These are phyloP conservation scores for Phasianus colchicus DNA, from an alignment of 2,113 vertebrate genomes.

Conservation along the genomic window DNA sequence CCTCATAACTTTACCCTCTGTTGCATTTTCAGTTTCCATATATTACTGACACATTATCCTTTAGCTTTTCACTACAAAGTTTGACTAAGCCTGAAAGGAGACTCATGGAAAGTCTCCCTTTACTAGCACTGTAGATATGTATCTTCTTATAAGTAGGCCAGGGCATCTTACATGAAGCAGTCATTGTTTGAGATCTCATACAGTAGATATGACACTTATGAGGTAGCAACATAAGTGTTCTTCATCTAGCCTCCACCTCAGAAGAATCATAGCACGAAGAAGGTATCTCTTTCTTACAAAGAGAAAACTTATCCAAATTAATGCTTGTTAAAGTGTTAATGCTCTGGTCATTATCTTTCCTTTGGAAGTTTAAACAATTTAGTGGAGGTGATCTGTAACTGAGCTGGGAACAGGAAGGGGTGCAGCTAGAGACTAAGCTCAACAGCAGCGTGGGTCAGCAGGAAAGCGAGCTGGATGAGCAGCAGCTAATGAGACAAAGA, in stretches of 20 bases:
- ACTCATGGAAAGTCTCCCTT: neutral
- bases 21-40: neutral
- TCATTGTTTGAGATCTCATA: neutral
- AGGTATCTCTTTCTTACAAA: neutral
- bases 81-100: neutral
- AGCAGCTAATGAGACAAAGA: rapidly evolving
- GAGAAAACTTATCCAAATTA: neutral
- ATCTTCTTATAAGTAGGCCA: neutral
- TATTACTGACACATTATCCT: neutral
- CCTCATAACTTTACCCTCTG: neutral
- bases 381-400: neutral
- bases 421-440: neutral
- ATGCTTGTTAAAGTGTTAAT: neutral
- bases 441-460: rapidly evolving
- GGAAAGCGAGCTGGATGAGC: neutral
- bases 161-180: neutral
- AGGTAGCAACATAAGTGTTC: neutral
- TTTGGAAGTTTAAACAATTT: neutral
- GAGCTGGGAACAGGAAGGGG: neutral
- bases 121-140: neutral
- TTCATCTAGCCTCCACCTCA: neutral
- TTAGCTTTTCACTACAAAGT: neutral
- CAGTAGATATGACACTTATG: neutral
- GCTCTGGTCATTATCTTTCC: neutral
- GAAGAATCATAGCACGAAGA: neutral